Evolutionary conservation across 2,888 invertebrate species (phyloP).

Genomic region (Epirrhoe tristata): DNA sequence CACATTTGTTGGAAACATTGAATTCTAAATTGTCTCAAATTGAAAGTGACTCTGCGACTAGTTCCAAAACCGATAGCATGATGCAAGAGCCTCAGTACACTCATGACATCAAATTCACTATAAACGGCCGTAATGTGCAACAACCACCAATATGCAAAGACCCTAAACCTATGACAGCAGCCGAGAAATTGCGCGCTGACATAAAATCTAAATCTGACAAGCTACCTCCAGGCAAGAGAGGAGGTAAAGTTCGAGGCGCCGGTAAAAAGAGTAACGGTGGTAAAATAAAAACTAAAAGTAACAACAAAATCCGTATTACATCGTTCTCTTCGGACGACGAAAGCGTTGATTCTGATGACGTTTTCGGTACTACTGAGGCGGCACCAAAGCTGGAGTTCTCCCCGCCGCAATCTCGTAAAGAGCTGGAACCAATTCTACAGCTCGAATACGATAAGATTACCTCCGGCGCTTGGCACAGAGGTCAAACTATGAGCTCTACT

Average conservation of each 20-base stretch:
- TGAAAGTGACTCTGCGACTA: conserved; percentile 91
- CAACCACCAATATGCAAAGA: conserved; percentile 76
- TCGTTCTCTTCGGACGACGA: conserved; percentile 92
- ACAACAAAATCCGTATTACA: conserved; percentile 90
- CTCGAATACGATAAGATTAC: conserved; percentile 89
- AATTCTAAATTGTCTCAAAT: conserved; percentile 91
- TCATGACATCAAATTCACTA: conserved; percentile 84
- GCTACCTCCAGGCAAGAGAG: conserved; percentile 85
- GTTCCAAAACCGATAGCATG: conserved; percentile 89
- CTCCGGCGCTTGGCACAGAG: conserved; percentile 88
- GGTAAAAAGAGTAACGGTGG: conserved; percentile 84
- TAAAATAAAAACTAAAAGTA: conserved; percentile 86
- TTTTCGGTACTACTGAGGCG: conserved; percentile 91
- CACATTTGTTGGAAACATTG: conserved; percentile 87
- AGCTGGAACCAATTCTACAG: conserved; percentile 90
- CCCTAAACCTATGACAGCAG: conserved; percentile 75
- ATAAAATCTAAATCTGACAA: conserved; percentile 87
- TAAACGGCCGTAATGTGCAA: conserved; percentile 75
- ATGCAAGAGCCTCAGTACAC: conserved; percentile 82
- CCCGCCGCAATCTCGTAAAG: conserved; percentile 90
- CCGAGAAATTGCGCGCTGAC: conserved; percentile 80
- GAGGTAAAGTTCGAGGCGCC: conserved; percentile 87
- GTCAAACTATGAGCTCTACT: conserved; percentile 91
- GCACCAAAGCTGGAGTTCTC: conserved; percentile 91
- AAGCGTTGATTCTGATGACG: conserved; percentile 91